phyloP scores from a whole-genome alignment of 2,888 invertebrate species.

The Archaeoteleia sp. region DNA sequence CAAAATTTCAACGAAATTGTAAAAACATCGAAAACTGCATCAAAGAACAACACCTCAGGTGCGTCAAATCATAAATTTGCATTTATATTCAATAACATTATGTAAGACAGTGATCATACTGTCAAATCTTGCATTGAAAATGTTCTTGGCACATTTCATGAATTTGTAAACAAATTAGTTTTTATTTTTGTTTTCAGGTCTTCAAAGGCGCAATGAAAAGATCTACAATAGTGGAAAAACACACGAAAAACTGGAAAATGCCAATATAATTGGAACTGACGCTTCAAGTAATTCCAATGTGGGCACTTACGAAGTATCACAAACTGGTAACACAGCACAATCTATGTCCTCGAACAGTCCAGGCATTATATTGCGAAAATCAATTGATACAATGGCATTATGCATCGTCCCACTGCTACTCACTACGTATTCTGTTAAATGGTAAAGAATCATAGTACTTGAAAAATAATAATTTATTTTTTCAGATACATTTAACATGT shows the following conservation, averaged over 20 bases:
- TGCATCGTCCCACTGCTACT: constrained; percentile 56
- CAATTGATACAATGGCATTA: constrained; percentile 45
- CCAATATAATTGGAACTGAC: constrained; percentile 35
- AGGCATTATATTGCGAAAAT: constrained; percentile 44
- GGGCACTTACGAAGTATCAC: constrained; percentile 55
- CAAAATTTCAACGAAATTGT: constrained; percentile 65
- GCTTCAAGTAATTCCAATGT: constrained; percentile 39
- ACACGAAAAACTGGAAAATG: constrained; percentile 29
- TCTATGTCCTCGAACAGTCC: constrained; percentile 68
- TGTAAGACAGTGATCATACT: background rate
- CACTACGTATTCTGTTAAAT: constrained; percentile 57
- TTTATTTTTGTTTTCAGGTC: constrained; percentile 25
- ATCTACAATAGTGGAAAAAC: constrained; percentile 47
- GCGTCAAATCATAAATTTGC: constrained; percentile 5
- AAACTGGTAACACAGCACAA: constrained; percentile 67
- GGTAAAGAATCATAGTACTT: no score
- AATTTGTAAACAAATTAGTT: background rate
- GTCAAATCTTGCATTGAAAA: constrained; percentile 2
- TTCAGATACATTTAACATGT: no score
- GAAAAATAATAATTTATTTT: no score
- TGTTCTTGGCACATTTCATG: background rate
- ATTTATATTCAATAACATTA: background rate
- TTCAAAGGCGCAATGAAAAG: constrained; percentile 47
- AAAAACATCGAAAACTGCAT: constrained; percentile 63
- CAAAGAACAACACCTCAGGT: constrained; percentile 59